Evolutionary conservation across 2,797 vertebrate genomes (phyloP), one percentile per base, ranked within the genome.

Genomic region (Cottoperca gobio): DNA sequence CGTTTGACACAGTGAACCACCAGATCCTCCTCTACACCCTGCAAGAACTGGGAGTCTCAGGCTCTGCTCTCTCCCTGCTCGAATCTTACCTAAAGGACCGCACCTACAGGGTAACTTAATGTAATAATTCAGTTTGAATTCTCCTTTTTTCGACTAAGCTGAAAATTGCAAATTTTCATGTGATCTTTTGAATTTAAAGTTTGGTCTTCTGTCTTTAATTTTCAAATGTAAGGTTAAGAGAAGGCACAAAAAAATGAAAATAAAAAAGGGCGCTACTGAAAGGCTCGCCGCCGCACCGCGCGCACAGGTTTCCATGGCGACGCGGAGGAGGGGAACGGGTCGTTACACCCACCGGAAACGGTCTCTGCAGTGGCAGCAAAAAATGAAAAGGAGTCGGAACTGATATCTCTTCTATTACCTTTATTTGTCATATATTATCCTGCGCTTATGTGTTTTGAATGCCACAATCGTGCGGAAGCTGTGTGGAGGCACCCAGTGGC

Each of bases 301-400:
- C 74, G 43, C 76, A 17, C 23, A 1, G 65, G 88, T 93, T 88
- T 78, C 90, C 84, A 89, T 89, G 82, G 89, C 77, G 83, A 91
- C 76, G 49, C 40, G 42, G 48, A 50, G 77, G 55, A 54, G 77
- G 78, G 70, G 76, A 45, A 21, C 12, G 54, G 14, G 21, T 17
- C 14, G 26, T 55, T 54, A 45, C 85, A 70, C 79, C 84, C 77
- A 87, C 91, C 89, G 90, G 89, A 92, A 91, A 83, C 80, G 7
- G 61, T 69, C 69, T 82, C 85, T 88, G 89, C 85, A 81, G 81
- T 75, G 82, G 71, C 73, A 81, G 86, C 82, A 88, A 84, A 86
- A 40, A 83, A 82, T 75, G 55, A 73, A 58, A 77, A 64, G 66
- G 35, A 68, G 28, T 35, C 48, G 11, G 35, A 57, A 19, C 21